Percentiles rank a stretch among this genome's conserved stretches.
Evolutionary conservation across 2,888 invertebrate species (phyloP).

Genomic region (Dryobota labecula): DNA sequence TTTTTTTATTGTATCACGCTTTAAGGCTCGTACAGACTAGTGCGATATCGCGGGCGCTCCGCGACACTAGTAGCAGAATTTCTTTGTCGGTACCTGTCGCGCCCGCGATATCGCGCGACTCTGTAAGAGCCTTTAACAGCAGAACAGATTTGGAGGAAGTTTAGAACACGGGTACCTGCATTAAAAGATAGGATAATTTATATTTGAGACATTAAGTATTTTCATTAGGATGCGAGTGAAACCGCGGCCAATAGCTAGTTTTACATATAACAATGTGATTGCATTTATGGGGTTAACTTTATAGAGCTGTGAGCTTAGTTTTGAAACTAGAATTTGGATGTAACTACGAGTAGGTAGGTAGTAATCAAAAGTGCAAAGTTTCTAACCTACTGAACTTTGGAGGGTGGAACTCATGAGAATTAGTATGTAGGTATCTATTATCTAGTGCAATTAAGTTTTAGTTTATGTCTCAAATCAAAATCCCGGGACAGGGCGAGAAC

Average conservation of each 20-base stretch:
- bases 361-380: slow-evolving; percentile 29
- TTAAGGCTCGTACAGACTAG: too few species aligned
- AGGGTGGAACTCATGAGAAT: not conserved
- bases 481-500: too few species aligned
- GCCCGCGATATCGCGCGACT: too few species aligned
- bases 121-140: too few species aligned
- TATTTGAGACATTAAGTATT: not conserved
- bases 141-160: not conserved
- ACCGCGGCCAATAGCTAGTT: not conserved
- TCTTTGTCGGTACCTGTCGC: too few species aligned
- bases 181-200: not conserved
- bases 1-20: not conserved
- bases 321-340: slow-evolving; percentile 25
- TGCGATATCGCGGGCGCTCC: too few species aligned
- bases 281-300: slow-evolving; percentile 17
- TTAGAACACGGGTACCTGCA: not conserved
- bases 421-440: not conserved
- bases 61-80: too few species aligned
- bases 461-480: not conserved
- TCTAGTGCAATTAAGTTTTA: not conserved
- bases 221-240: not conserved
- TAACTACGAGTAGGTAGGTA: slow-evolving; percentile 11
- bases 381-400: slow-evolving; percentile 6
- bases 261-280: not conserved
- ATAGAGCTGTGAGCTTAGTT: slow-evolving; percentile 14